Conservation (phyloP, 2,113 vertebrate species). For the Mola mola region DNA sequence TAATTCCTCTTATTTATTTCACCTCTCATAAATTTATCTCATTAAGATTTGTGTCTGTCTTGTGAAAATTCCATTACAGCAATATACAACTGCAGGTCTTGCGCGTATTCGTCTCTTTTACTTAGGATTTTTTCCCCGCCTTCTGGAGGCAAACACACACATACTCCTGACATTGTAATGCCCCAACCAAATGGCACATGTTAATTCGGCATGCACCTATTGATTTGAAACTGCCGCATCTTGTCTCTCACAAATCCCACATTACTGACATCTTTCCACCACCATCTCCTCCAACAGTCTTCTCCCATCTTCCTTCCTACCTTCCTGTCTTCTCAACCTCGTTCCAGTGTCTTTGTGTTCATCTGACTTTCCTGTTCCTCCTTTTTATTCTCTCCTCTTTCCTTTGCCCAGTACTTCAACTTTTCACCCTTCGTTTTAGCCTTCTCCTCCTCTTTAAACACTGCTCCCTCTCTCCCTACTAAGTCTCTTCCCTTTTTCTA, state of each 20-base stretch:
- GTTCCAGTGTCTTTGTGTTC: too few species aligned
- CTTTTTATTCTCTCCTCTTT: not conserved
- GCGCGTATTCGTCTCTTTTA: not conserved
- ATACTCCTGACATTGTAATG: slow-evolving; percentile 3
- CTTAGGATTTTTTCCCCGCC: not conserved
- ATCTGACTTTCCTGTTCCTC: too few species aligned
- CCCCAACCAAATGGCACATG: slow-evolving; percentile 8
- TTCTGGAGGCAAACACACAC: not conserved
- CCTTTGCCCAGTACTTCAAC: too few species aligned
- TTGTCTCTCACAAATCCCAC: slow-evolving; percentile 6
- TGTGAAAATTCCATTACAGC: too few species aligned
- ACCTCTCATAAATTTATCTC: too few species aligned
- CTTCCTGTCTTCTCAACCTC: too few species aligned
- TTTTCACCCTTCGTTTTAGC: too few species aligned
- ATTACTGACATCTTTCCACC: slow-evolving; percentile 5
- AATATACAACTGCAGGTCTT: too few species aligned
- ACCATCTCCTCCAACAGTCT: not conserved
- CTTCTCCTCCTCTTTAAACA: too few species aligned
- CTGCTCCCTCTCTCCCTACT: not conserved
- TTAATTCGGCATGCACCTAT: slow-evolving; percentile 31
- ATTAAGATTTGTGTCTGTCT: too few species aligned
- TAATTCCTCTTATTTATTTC: too few species aligned
- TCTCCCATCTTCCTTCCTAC: not conserved
- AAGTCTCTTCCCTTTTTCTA: not conserved
- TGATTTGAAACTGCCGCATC: slow-evolving; percentile 26